Conservation (phyloP, 1,140 invertebrate genomes). For the Periplaneta americana region DNA sequence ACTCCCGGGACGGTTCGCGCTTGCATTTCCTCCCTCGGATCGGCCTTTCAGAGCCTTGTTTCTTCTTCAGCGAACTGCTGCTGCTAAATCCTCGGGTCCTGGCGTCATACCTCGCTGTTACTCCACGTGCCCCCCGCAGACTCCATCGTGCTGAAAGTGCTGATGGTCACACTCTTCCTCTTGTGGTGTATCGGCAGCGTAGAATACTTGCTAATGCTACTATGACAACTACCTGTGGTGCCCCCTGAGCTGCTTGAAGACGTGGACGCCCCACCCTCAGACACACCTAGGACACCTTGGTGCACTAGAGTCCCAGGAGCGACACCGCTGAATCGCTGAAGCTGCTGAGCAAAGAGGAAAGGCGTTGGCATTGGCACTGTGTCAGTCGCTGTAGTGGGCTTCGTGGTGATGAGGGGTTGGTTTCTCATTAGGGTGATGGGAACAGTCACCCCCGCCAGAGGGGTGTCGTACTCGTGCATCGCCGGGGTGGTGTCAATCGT, state of each 20-base stretch:
- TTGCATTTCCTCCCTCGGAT: no score
- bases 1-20: not conserved
- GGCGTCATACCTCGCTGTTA: slow-evolving; percentile 13
- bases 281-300: slow-evolving; percentile 15
- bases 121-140: slow-evolving; percentile 7
- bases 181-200: slow-evolving; percentile 4
- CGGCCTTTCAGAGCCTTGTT: not conserved
- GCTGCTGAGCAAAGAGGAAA: slow-evolving; percentile 12
- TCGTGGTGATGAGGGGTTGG: not conserved
- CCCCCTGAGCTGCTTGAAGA: slow-evolving; percentile 3
- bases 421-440: slow-evolving; percentile 14
- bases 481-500: not conserved
- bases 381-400: not conserved
- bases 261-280: slow-evolving; percentile 3
- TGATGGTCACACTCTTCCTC: slow-evolving; percentile 10
- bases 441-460: slow-evolving; percentile 12
- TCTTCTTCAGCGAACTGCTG: not conserved
- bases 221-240: not conserved
- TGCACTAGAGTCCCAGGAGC: slow-evolving; percentile 22
- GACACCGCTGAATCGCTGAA: slow-evolving; percentile 31
- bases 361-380: slow-evolving; percentile 5
- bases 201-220: not conserved
- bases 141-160: slow-evolving; percentile 19
- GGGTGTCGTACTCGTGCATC: not conserved
- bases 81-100: not conserved